Evolutionary conservation across 2,888 invertebrate genomes (phyloP), one percentile per base, ranked within the genome.

Genomic region (Chironomus tentans): DNA sequence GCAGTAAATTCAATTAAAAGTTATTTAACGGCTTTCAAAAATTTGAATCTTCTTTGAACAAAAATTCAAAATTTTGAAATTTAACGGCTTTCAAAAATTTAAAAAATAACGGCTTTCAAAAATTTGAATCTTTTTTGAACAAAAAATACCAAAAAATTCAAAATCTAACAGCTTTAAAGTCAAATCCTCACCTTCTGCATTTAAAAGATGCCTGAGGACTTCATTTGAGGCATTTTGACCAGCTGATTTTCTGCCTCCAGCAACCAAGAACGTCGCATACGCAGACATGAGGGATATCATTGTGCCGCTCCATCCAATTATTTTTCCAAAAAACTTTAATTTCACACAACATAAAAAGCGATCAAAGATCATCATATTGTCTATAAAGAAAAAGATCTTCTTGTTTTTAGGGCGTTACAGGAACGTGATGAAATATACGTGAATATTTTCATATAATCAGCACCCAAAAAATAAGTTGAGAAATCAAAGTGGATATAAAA

Each of bases 361-460:
- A 62, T 72, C 72, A 72, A 72, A 62, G 15, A 72, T 72, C 21
- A 72, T 72, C 72, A 72, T 72, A 28, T 61, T 62, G 4, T 2
- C 28, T 12, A 7, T 28, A 24, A 24, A 2, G 4, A 24, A 24
- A 24, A 24, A 24, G 4, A 24, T 18, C 5, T 56, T 6, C 18
- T 18, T 56, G 18, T 18, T 18, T 18, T 13, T 15, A 50, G n/a
- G 12, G 50, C n/a, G 7, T 18, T 18, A 56, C 15, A 56, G 56
- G 56, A 18, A 15, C n/a, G 56, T 56, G 56, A 15, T 56, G 56
- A 56, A 56, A 56, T 56, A 15, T 56, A 56, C 56, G 56, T 18
- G 56, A 56, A 56, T 56, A 50, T 50, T 50, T 50, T 50, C 6
- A 15, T n/a, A 56, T 56, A 18, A 56, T 56, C 56, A 56, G 56